Evolutionary conservation across 2,797 vertebrate genomes (phyloP), one percentile per base, ranked within the genome.

Genomic region (Falco biarmicus): DNA sequence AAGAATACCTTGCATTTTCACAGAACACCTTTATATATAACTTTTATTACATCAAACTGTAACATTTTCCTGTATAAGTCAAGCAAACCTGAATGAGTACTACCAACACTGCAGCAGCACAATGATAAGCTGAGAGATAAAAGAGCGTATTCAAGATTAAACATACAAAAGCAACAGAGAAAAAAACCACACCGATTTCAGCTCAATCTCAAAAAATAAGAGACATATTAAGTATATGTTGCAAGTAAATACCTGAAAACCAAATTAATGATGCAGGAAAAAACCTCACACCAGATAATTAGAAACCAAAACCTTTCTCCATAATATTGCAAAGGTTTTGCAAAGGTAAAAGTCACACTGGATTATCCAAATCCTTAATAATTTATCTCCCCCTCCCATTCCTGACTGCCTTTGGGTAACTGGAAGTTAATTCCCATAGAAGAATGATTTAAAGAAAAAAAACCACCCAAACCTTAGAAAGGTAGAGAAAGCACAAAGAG

Each of bases 1-100:
- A 90, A 68, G 28, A 88, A 51, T 47, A 90, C 39, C 10, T 39
- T 81, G 18, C 21, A 65, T 95, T 88, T 88, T 88, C 54, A 76
- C 1, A 29, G 57, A 83, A 64, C 1, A 59, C 1, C 8, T 61
- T 64, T 34, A 53, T 14, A 57, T 22, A 0, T 7, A 59, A 19
- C 28, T 69, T 89, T 34, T 73, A 77, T 41, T 66, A 77, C 7
- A 73, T 53, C n/a, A 56, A 60, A 77, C 22, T n/a, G 4, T 25
- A 94, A 45, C 18, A 45, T n/a, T 64, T 74, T 56, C 54, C 37
- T 88, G 75, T 8, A 50, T 20, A 82, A 69, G 34, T 51, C 31
- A 91, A 57, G 37, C 37, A 84, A 78, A 87, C 66, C 17, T 53
- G 29, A 87, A 11, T 7, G 6, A 70, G 10, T 53, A 31, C 22